phyloP scores from a whole-genome alignment of 35 echinoderm and acorn worm species.

The Strongylocentrotus purpuratus region DNA sequence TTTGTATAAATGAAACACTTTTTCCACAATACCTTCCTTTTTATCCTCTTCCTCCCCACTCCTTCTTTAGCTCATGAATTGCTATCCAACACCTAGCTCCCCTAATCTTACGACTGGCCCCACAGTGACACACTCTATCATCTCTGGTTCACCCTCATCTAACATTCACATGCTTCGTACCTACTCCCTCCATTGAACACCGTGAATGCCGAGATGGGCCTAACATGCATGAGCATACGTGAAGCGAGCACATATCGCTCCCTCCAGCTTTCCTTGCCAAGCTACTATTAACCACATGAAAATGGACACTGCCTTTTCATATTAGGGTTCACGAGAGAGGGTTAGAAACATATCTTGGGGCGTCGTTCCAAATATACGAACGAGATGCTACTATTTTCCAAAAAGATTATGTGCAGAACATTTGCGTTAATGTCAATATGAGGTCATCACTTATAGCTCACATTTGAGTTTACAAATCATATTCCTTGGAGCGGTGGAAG shows the following conservation, averaged over 20 bases:
- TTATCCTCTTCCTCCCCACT: background rate
- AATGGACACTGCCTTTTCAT: constrained; percentile 6
- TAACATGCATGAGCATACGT: background rate
- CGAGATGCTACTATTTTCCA: background rate
- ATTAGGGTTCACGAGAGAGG: background rate
- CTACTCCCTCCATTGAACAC: no score
- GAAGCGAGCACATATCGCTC: background rate
- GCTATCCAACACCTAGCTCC: background rate
- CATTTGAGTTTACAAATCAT: background rate
- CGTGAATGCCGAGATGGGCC: background rate
- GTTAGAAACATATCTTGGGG: background rate
- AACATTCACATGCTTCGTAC: background rate
- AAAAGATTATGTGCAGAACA: background rate
- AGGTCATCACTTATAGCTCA: background rate
- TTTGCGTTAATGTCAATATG: constrained; percentile 5
- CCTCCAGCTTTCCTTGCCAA: background rate
- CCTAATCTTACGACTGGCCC: background rate
- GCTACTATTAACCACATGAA: background rate
- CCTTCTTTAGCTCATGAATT: background rate
- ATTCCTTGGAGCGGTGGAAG: background rate
- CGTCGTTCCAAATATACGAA: background rate
- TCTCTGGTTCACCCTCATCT: background rate
- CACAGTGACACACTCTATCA: background rate
- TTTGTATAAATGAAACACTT: no score
- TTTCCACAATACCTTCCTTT: background rate